phyloP scores from a whole-genome alignment of 2,113 vertebrate species.

The Melanerpes formicivorus region DNA sequence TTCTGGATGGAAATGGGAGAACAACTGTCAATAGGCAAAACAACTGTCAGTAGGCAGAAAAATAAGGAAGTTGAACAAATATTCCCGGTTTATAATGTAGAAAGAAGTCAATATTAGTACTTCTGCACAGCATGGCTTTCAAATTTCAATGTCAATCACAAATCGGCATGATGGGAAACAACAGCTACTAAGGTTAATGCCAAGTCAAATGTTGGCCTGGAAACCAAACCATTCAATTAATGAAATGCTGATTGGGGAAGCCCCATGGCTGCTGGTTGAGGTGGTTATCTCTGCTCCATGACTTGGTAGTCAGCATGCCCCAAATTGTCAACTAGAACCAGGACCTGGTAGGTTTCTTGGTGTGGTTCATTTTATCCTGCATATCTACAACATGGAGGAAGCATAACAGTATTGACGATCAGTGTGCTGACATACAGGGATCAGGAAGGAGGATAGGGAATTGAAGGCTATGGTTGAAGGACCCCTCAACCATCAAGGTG shows the following conservation, averaged over 20 bases:
- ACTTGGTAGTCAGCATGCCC: background rate
- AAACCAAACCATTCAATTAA: background rate
- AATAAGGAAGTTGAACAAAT: background rate
- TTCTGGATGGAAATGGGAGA: background rate
- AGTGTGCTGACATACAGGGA: fast-evolving
- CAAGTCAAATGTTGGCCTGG: background rate
- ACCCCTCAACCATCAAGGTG: background rate
- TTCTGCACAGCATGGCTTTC: background rate
- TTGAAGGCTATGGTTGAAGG: background rate
- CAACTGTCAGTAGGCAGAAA: background rate
- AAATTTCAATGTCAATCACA: background rate
- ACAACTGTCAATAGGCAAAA: too few relatives aligned
- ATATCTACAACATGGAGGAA: background rate
- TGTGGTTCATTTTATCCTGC: fast-evolving
- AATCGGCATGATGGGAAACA: background rate
- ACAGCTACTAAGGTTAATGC: background rate
- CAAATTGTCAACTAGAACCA: background rate
- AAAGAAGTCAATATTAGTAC: background rate
- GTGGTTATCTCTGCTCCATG: background rate
- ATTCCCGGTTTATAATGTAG: background rate
- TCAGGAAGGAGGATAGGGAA: background rate
- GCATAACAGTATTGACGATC: background rate
- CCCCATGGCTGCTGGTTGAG: fast-evolving
- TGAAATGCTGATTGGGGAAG: fast-evolving
- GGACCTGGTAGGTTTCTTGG: background rate